Conservation (phyloP, 2,113 vertebrate genomes). For the Budorcas taxicolor region DNA sequence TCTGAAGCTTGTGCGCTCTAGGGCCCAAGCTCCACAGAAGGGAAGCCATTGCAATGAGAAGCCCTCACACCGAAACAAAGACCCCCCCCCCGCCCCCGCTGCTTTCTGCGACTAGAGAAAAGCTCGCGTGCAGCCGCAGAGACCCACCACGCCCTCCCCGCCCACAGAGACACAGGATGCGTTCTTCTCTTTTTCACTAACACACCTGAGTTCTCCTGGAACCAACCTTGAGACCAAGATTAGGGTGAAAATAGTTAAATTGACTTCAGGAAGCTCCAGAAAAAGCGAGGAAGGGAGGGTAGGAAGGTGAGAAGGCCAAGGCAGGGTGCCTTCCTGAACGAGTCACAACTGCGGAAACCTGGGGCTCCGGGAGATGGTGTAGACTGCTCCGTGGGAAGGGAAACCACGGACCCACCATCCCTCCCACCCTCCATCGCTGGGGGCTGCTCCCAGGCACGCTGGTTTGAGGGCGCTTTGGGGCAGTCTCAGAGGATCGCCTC, state of each 20-base stretch:
- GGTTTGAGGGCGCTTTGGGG: accelerated
- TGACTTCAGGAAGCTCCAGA: neutral
- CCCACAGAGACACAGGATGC: no score
- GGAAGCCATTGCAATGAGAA: neutral
- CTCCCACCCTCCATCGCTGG: accelerated
- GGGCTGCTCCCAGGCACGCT: no score
- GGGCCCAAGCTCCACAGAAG: neutral
- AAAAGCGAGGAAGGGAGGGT: neutral
- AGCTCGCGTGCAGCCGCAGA: neutral
- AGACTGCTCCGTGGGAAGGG: neutral
- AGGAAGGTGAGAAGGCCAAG: neutral
- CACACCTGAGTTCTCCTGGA: neutral
- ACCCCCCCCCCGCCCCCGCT: accelerated
- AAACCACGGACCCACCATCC: accelerated
- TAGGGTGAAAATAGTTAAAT: neutral
- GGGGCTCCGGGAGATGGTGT: neutral
- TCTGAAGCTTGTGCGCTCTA: neutral
- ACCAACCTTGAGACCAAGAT: neutral
- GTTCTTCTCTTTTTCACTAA: neutral
- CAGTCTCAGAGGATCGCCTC: neutral
- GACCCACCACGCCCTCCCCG: accelerated
- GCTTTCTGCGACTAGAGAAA: neutral
- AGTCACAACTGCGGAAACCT: neutral
- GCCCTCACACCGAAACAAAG: neutral
- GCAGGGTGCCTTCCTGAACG: neutral